These are phyloP conservation scores for Drosophila pseudoobscura DNA, from an alignment of 1,140 invertebrate species.

Conservation along the genomic window DNA sequence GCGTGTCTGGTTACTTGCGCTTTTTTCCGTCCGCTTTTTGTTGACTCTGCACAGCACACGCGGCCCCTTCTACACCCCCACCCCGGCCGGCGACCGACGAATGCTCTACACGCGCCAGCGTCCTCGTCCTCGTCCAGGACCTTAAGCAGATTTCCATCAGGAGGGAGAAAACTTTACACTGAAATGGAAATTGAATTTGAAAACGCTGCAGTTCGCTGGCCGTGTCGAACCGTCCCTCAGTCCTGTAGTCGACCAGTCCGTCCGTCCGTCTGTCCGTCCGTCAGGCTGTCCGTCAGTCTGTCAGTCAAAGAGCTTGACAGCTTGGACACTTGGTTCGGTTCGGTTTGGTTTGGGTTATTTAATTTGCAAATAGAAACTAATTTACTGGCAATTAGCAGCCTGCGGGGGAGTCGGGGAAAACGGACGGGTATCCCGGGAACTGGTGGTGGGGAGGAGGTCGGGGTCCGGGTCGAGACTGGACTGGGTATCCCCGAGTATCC, in stretches of 20 bases:
- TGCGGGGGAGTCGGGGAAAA: conserved; percentile 17
- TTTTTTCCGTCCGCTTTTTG: conserved; percentile 41
- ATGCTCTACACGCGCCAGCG: neutral
- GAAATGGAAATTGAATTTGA: conserved; percentile 51
- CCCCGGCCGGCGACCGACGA: too few relatives aligned
- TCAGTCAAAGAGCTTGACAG: conserved; percentile 50
- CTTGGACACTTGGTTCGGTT: conserved; percentile 33
- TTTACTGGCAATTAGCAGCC: conserved; percentile 50
- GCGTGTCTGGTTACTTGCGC: conserved; percentile 46
- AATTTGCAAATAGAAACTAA: conserved; percentile 55
- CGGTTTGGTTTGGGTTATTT: conserved; percentile 36
- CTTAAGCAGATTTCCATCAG: conserved; percentile 42
- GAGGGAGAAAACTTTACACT: conserved; percentile 25
- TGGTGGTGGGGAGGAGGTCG: too few relatives aligned
- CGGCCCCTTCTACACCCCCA: too few relatives aligned
- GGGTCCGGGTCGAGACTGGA: neutral
- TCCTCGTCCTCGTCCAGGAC: conserved; percentile 7
- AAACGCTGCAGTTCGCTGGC: conserved; percentile 37
- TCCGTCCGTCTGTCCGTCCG: too few relatives aligned
- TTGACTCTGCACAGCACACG: conserved; percentile 20
- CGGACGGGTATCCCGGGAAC: neutral
- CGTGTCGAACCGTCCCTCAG: too few relatives aligned
- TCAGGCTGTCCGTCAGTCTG: too few relatives aligned
- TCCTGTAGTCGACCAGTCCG: too few relatives aligned
- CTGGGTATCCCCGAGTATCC: neutral